A percentile compares a stretch with the other conserved stretches of the same genome.
Conservation (phyloP, 2,888 invertebrate genomes). For the Ceratothoa steindachneri region DNA sequence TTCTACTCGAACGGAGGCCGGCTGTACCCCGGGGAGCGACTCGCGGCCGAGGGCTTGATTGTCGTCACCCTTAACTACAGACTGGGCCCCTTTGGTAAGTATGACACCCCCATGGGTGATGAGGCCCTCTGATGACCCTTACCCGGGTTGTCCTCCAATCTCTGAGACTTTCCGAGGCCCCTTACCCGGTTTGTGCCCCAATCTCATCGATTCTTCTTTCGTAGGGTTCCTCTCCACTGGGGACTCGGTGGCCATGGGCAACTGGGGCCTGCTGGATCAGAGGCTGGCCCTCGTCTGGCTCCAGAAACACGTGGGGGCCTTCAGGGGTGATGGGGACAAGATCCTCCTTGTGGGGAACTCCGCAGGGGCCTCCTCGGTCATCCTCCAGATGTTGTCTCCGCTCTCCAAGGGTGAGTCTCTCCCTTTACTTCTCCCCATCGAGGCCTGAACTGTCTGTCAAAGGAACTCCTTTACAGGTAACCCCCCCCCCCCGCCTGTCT, state of each 20-base stretch:
- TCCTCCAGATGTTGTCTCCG: conserved; percentile 42
- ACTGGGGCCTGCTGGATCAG: conserved; percentile 43
- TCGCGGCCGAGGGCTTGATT: conserved; percentile 50
- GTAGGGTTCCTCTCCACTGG: conserved; percentile 53
- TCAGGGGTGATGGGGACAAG: conserved; percentile 25
- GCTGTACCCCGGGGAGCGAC: conserved; percentile 52
- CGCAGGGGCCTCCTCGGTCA: conserved; percentile 41
- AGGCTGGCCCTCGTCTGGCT: conserved; percentile 35
- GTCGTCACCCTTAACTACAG: conserved; percentile 53
- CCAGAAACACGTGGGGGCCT: conserved; percentile 22
- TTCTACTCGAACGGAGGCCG: conserved; percentile 52
- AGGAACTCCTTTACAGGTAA: no score
- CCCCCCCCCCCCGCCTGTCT: no score
- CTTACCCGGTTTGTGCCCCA: no score
- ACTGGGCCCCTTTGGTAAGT: conserved; percentile 52
- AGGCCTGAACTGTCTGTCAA: not conserved
- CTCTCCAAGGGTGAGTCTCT: conserved; percentile 35
- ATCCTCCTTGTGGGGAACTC: conserved; percentile 42
- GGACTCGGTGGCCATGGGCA: conserved; percentile 51
- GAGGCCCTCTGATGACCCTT: no score
- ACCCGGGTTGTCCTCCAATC: no score
- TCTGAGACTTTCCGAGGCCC: no score
- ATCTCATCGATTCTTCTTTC: no score
- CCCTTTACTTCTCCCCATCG: not conserved
- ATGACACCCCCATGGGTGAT: no score